A percentile compares a stretch with the other conserved stretches of the same genome.
These are phyloP conservation scores for Boulengeromyrus knoepffleri DNA, from an alignment of 2,113 vertebrate genomes.

Conservation along the genomic window DNA sequence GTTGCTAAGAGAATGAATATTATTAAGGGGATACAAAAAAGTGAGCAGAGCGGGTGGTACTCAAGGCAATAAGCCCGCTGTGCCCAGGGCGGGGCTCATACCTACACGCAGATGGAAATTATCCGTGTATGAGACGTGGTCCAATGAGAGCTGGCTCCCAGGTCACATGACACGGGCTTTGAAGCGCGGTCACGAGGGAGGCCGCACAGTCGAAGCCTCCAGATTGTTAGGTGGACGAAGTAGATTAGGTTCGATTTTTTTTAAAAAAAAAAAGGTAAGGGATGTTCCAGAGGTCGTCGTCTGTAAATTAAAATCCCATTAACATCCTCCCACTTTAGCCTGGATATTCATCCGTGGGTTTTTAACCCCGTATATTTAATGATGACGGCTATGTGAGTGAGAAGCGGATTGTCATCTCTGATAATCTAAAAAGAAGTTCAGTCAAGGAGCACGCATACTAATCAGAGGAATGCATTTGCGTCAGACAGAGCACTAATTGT, in stretches of 20 bases:
- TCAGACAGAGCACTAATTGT: conserved; percentile 90
- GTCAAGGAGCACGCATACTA: conserved; percentile 74
- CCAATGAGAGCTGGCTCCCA: neutral
- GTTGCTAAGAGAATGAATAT: neutral
- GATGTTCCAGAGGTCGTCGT: neutral
- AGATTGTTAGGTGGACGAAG: neutral
- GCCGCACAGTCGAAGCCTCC: neutral
- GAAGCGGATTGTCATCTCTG: conserved; percentile 56
- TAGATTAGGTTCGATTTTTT: neutral
- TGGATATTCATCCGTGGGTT: neutral
- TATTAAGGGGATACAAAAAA: neutral
- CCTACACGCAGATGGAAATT: neutral
- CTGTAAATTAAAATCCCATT: conserved; percentile 13
- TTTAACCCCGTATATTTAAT: conserved; percentile 18
- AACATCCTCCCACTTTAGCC: neutral
- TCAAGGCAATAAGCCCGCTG: neutral
- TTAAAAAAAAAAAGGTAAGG: neutral
- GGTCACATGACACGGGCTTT: neutral
- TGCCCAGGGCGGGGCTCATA: neutral
- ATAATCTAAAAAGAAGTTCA: conserved; percentile 67
- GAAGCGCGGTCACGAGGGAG: neutral
- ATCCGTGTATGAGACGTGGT: neutral
- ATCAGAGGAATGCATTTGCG: conserved; percentile 83
- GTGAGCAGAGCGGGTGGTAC: neutral
- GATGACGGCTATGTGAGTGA: conserved; percentile 38